Conservation (phyloP, 2,888 invertebrate species). For the Aphodius granarius region DNA sequence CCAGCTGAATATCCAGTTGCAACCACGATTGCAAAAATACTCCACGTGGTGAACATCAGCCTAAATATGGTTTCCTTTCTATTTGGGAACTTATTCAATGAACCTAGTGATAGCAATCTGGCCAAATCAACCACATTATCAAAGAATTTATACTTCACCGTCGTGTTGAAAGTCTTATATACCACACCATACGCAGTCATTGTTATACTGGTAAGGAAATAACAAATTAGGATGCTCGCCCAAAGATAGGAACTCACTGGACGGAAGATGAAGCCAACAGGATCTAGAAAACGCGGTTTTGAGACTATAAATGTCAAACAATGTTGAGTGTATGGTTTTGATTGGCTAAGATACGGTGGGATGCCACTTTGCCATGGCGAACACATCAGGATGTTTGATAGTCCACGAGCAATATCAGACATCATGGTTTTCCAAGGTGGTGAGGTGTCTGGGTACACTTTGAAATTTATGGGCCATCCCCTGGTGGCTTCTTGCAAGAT, state of each 20-base stretch:
- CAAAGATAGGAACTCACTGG: slow-evolving; percentile 20
- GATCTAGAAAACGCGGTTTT: slow-evolving; percentile 18
- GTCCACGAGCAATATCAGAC: neutral
- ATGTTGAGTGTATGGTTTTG: slow-evolving; percentile 23
- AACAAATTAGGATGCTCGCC: slow-evolving; percentile 9
- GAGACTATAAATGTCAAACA: slow-evolving; percentile 32
- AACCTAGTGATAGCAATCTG: slow-evolving; percentile 1
- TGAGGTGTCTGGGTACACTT: neutral
- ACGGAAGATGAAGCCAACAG: slow-evolving; percentile 18
- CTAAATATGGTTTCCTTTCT: neutral
- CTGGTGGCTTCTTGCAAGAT: slow-evolving; percentile 7
- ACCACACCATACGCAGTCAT: neutral
- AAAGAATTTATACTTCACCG: neutral
- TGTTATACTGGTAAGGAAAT: neutral
- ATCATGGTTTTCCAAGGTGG: neutral
- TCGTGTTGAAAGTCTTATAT: neutral
- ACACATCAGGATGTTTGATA: neutral
- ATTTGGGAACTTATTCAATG: neutral
- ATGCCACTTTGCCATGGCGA: neutral
- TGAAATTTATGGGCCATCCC: slow-evolving; percentile 7
- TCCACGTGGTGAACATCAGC: slow-evolving; percentile 13
- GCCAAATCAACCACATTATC: neutral
- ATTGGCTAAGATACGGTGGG: neutral
- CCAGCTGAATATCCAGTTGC: slow-evolving; percentile 26
- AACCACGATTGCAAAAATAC: slow-evolving; percentile 19